Evolutionary conservation across 35 echinoderm and acorn worm species (phyloP).

Genomic region (Apostichopus japonicus): DNA sequence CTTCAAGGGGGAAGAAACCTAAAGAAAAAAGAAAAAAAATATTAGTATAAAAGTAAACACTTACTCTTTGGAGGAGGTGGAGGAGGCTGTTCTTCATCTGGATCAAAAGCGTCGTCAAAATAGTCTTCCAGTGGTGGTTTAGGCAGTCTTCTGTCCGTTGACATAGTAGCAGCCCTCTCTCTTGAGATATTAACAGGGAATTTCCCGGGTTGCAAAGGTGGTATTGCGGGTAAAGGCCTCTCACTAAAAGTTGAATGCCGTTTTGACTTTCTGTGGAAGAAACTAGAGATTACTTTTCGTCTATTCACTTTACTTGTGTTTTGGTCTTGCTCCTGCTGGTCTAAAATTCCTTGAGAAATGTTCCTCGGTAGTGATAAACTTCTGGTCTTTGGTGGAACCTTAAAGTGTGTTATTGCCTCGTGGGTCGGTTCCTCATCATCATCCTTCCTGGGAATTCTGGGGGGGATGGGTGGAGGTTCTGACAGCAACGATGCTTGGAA

Average conservation of each 20-base stretch:
- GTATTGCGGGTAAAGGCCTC: conserved; percentile 47
- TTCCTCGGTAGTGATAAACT: conserved; percentile 36
- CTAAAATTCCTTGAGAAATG: conserved; percentile 17
- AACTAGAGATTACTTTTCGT: neutral
- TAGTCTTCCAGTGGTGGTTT: neutral
- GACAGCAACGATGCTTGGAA: neutral
- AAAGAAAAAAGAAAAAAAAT: too few species aligned
- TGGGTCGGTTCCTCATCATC: conserved; percentile 13
- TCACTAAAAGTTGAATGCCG: conserved; percentile 47
- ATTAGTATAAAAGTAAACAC: neutral
- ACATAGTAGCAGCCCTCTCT: conserved; percentile 27
- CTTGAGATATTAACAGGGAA: conserved; percentile 4
- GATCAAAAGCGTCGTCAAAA: too few species aligned
- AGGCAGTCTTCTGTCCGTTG: conserved; percentile 37
- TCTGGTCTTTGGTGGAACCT: neutral
- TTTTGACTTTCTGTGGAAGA: conserved; percentile 15
- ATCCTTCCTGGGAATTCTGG: neutral
- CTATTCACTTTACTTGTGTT: neutral
- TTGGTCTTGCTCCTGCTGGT: conserved; percentile 9
- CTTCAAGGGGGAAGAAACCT: too few species aligned
- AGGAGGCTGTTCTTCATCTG: conserved; percentile 31
- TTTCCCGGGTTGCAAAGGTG: conserved; percentile 17
- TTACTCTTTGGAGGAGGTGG: conserved; percentile 34
- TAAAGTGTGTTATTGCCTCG: conserved; percentile 16
- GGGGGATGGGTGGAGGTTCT: conserved; percentile 37